Conservation (phyloP, 2,797 vertebrate genomes). For the Rhabdomys pumilio region DNA sequence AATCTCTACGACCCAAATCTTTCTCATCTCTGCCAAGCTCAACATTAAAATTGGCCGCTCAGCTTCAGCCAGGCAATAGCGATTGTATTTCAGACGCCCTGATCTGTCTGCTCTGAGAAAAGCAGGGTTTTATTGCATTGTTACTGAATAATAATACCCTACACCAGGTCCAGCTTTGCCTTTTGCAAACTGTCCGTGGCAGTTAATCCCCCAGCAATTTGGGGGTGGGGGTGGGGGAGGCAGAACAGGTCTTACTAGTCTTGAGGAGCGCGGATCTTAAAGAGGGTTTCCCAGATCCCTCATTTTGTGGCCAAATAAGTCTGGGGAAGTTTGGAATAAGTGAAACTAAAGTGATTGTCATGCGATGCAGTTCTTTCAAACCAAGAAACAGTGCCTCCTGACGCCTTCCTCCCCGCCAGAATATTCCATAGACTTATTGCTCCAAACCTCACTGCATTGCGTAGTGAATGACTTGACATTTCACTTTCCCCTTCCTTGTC, state of each 20-base stretch:
- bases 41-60: conserved; percentile 20
- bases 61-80: background rate
- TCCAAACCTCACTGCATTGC: background rate
- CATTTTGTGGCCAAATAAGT: background rate
- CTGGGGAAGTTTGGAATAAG: background rate
- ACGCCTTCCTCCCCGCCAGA: background rate
- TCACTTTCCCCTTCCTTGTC: background rate
- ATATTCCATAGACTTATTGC: background rate
- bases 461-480: background rate
- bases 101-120: background rate
- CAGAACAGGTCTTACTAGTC: background rate
- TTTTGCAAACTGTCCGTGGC: background rate
- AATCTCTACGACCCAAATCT: conserved; percentile 40
- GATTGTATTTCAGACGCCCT: background rate
- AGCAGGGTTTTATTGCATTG: background rate
- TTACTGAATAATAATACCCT: background rate
- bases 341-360: background rate
- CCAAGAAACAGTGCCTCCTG: background rate
- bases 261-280: background rate
- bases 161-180: background rate
- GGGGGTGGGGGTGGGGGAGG: fast-evolving
- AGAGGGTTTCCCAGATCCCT: background rate
- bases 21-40: conserved; percentile 52
- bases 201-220: background rate
- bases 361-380: background rate